Evolutionary conservation across 2,888 invertebrate species (phyloP).

Genomic region (Drosophila prolongata): DNA sequence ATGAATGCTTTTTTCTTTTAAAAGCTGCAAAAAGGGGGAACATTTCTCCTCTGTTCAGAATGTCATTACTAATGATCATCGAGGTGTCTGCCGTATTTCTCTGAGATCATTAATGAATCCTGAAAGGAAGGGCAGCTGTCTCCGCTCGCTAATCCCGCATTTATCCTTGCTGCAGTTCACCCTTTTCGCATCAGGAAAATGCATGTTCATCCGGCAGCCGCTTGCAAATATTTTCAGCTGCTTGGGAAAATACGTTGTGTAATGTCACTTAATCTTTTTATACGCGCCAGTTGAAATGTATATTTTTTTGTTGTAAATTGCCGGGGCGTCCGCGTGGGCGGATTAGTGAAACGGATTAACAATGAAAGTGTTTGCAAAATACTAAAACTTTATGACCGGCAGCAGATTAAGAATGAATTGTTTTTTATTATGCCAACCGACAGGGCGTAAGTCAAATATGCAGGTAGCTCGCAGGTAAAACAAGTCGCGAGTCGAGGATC

Average conservation of each 20-base stretch:
- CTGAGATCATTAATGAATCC: conserved; percentile 68
- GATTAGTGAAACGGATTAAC: conserved; percentile 73
- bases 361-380: conserved; percentile 77
- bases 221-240: conserved; percentile 53
- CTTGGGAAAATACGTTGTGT: conserved; percentile 68
- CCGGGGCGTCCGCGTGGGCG: conserved; percentile 25
- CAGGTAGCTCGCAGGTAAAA: conserved; percentile 25
- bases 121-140: conserved; percentile 54
- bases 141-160: conserved; percentile 29
- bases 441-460: conserved; percentile 59
- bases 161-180: conserved; percentile 43
- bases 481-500: neutral
- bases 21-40: neutral
- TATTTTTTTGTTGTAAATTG: conserved; percentile 41
- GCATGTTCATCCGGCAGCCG: conserved; percentile 23
- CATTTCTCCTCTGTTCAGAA: neutral
- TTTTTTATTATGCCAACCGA: conserved; percentile 66
- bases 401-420: conserved; percentile 76
- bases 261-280: conserved; percentile 69
- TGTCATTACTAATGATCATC: conserved; percentile 1
- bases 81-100: neutral
- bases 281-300: conserved; percentile 37
- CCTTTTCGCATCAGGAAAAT: conserved; percentile 50
- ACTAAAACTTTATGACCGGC: conserved; percentile 55
- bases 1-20: no score